Evolutionary conservation across 2,797 vertebrate genomes (phyloP).

Genomic region (Peromyscus nudipes): DNA sequence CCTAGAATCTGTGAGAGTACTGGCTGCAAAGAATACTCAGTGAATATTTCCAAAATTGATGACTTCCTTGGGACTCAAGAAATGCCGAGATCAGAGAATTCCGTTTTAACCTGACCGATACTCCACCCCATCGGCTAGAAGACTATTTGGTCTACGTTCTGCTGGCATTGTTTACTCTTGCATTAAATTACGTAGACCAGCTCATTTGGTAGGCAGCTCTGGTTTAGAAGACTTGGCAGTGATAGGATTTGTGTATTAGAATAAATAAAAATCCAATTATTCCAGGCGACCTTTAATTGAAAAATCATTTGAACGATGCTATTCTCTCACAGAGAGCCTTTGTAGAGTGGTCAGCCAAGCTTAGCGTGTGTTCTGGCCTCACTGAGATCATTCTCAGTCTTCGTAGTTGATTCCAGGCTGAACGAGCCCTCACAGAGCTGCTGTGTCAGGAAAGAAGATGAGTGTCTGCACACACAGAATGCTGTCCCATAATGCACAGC

Average conservation of each 20-base stretch:
- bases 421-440: not conserved
- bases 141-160: constrained; percentile 25
- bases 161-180: constrained; percentile 59
- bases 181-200: constrained; percentile 46
- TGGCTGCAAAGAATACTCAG: not conserved
- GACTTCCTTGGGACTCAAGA: constrained; percentile 45
- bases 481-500: not conserved
- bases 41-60: constrained; percentile 46
- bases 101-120: constrained; percentile 61
- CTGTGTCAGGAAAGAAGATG: not conserved
- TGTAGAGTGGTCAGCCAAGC: not conserved
- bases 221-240: constrained; percentile 57
- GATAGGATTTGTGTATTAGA: constrained; percentile 21
- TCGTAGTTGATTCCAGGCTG: not conserved
- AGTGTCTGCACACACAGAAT: not conserved
- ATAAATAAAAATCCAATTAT: constrained; percentile 67
- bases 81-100: constrained; percentile 37
- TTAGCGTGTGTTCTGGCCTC: not conserved
- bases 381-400: not conserved
- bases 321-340: not conserved
- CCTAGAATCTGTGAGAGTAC: not conserved
- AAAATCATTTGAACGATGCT: constrained; percentile 56
- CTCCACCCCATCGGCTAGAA: constrained; percentile 47
- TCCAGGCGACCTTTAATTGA: constrained; percentile 52
- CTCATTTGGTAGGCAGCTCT: constrained; percentile 40